phyloP scores from a whole-genome alignment of 2,797 vertebrate genomes.

The Clarias pachynema region DNA sequence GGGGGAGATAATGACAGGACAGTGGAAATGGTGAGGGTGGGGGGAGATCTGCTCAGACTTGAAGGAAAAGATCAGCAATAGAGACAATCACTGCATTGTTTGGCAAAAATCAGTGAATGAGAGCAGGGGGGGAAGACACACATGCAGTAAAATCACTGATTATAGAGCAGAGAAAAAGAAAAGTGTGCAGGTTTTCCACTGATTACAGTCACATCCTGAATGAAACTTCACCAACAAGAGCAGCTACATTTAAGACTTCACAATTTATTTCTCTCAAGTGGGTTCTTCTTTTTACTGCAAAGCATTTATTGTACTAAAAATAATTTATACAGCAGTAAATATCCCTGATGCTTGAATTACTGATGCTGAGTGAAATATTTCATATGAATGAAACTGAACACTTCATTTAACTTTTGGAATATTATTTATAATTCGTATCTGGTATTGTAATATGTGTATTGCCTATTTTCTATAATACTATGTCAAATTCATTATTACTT shows the following conservation, averaged over 20 bases:
- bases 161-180: neutral
- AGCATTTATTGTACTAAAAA: neutral
- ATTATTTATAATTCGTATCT: neutral
- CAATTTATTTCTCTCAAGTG: neutral
- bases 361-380: neutral
- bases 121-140: neutral
- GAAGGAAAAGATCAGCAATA: neutral
- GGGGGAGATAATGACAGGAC: slow-evolving; percentile 33
- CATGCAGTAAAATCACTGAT: slow-evolving; percentile 12
- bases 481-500: neutral
- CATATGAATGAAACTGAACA: neutral
- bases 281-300: too few relatives aligned
- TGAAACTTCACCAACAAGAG: neutral
- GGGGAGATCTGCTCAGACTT: slow-evolving; percentile 8
- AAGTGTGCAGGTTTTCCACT: neutral
- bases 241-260: slow-evolving; percentile 66
- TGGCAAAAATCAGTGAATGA: slow-evolving; percentile 6
- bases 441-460: neutral
- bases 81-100: neutral
- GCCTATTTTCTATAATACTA: neutral
- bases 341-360: neutral
- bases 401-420: neutral
- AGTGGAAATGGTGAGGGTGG: slow-evolving; percentile 36
- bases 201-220: slow-evolving; percentile 12
- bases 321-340: neutral